Conservation (phyloP, 2,888 invertebrate species). For the Leptarthrus brevirostris region DNA sequence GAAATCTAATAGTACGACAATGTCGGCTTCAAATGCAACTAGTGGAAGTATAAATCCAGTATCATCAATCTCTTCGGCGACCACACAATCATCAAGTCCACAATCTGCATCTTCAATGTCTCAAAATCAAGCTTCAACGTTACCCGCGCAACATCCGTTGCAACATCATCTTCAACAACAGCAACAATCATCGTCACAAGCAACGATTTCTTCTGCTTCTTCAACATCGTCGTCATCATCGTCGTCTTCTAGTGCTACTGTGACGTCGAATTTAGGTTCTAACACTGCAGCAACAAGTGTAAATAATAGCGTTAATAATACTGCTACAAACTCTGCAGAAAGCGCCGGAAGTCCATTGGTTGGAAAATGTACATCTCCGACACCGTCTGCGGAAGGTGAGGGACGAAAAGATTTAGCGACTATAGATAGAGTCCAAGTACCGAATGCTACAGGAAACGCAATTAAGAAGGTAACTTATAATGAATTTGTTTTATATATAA, state of each 20-base stretch:
- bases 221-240: slow-evolving; percentile 55
- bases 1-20: slow-evolving; percentile 59
- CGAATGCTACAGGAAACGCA: slow-evolving; percentile 15
- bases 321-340: slow-evolving; percentile 31
- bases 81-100: slow-evolving; percentile 49
- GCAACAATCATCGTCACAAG: slow-evolving; percentile 47
- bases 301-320: slow-evolving; percentile 47
- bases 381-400: slow-evolving; percentile 4
- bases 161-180: slow-evolving; percentile 38
- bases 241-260: slow-evolving; percentile 27
- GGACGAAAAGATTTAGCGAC: slow-evolving; percentile 1
- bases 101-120: slow-evolving; percentile 42
- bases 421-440: slow-evolving; percentile 4
- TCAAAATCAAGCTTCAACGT: slow-evolving; percentile 49
- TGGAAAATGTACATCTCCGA: slow-evolving; percentile 2
- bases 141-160: slow-evolving; percentile 67
- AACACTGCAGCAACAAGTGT: slow-evolving; percentile 27
- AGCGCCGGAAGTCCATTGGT: slow-evolving; percentile 16
- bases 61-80: slow-evolving; percentile 59
- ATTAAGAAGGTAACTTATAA: slow-evolving; percentile 26
- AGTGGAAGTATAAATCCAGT: slow-evolving; percentile 61
- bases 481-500: neutral
- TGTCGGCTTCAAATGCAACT: slow-evolving; percentile 60
- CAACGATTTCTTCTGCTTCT: slow-evolving; percentile 52
- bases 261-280: slow-evolving; percentile 32